Evolutionary conservation across 2,797 vertebrate species (phyloP).

Genomic region (Chanos chanos): DNA sequence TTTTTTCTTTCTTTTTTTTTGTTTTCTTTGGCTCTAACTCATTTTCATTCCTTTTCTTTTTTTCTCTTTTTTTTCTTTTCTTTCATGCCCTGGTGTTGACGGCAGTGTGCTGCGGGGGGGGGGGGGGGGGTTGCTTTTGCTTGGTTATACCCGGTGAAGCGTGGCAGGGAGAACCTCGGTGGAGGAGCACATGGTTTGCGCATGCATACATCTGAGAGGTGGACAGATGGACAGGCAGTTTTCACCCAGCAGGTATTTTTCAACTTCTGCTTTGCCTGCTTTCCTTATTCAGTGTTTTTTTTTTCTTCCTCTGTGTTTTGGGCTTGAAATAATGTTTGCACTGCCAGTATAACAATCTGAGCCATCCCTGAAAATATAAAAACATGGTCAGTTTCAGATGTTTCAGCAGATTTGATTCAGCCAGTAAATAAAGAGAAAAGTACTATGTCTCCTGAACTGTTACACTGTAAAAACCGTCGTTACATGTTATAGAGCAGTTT

Average conservation of each 20-base stretch:
- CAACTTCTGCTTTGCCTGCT: conserved; percentile 67
- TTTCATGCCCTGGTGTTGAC: conserved; percentile 50
- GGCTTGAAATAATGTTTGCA: conserved; percentile 47
- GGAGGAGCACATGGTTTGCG: conserved; percentile 38
- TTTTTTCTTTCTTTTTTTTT: conserved; percentile 29
- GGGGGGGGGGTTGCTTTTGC: conserved; percentile 77
- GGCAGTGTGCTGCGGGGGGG: conserved; percentile 60
- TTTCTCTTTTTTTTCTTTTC: conserved; percentile 18
- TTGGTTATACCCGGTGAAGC: conserved; percentile 77
- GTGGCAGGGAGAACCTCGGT: conserved; percentile 57
- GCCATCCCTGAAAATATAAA: conserved; percentile 15
- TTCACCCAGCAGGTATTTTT: conserved; percentile 75
- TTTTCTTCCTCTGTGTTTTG: conserved; percentile 57
- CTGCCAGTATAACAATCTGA: conserved; percentile 47
- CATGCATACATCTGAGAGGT: conserved; percentile 43
- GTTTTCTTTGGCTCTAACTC: not conserved
- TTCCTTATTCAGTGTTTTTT: too few relatives aligned
- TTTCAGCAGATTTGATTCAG: too few relatives aligned
- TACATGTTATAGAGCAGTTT: too few relatives aligned
- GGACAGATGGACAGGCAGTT: conserved; percentile 72
- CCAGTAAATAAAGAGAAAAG: too few relatives aligned
- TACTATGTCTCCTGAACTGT: too few relatives aligned
- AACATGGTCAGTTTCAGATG: conserved; percentile 9
- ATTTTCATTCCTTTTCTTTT: not conserved
- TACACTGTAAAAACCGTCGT: too few relatives aligned